Evolutionary conservation across 2,113 vertebrate species (phyloP).

Genomic region (Xerus inauris): DNA sequence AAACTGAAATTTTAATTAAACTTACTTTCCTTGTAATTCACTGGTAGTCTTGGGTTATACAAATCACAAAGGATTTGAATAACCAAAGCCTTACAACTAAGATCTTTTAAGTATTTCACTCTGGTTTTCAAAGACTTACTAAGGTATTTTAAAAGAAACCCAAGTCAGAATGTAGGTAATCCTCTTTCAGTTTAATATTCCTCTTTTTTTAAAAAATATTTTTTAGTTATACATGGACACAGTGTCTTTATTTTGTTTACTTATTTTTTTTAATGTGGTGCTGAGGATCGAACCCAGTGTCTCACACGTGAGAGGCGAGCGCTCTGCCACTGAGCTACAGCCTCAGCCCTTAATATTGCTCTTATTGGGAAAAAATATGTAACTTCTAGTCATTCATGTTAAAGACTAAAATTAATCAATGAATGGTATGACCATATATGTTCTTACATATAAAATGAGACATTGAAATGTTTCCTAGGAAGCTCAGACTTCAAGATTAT

Average conservation of each 20-base stretch:
- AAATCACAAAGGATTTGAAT: constrained; percentile 79
- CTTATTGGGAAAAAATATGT: not conserved
- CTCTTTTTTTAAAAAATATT: too few relatives aligned
- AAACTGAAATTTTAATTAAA: constrained; percentile 85
- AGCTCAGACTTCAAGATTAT: constrained; percentile 48
- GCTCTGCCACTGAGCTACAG: too few relatives aligned
- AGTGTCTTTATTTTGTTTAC: too few relatives aligned
- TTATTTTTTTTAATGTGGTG: too few relatives aligned
- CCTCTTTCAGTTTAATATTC: constrained; percentile 26
- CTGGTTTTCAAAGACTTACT: constrained; percentile 73
- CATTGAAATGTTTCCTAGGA: constrained; percentile 64
- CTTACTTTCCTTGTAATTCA: constrained; percentile 74
- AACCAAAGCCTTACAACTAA: constrained; percentile 69
- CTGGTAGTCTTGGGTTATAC: constrained; percentile 71
- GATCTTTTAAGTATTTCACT: constrained; percentile 63
- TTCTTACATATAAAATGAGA: constrained; percentile 63
- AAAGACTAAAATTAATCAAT: constrained; percentile 66
- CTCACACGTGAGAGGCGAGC: too few relatives aligned
- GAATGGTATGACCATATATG: not conserved
- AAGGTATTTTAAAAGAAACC: constrained; percentile 57
- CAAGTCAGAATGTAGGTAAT: not conserved
- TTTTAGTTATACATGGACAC: too few relatives aligned
- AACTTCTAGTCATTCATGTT: constrained; percentile 37
- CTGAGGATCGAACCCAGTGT: too few relatives aligned
- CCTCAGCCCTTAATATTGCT: too few relatives aligned